These are phyloP conservation scores for Acrossocheilus fasciatus DNA, from an alignment of 2,797 vertebrate genomes.

Conservation along the genomic window DNA sequence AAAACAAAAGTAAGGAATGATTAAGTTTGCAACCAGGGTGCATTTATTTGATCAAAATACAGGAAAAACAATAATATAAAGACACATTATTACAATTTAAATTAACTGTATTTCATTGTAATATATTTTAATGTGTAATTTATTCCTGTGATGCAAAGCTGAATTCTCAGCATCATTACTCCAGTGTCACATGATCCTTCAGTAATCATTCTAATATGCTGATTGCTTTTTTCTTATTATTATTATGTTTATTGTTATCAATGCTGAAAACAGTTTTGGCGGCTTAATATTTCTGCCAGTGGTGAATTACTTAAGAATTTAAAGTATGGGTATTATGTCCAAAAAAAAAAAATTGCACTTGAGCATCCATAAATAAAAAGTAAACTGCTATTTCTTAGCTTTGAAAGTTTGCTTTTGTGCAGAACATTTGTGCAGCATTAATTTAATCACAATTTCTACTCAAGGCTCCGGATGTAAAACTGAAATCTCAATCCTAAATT, in stretches of 20 bases:
- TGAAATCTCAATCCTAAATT: background rate
- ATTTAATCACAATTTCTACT: background rate
- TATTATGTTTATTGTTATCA: background rate
- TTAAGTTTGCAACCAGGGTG: background rate
- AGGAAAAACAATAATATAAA: background rate
- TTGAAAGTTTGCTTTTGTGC: background rate
- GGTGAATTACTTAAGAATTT: background rate
- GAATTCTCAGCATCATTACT: background rate
- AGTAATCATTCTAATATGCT: background rate
- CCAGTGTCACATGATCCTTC: background rate
- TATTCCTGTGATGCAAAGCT: background rate
- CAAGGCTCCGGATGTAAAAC: background rate
- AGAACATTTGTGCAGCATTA: background rate
- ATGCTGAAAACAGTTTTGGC: background rate
- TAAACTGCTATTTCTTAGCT: background rate
- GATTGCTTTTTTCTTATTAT: no score
- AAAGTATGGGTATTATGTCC: background rate
- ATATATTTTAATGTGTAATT: background rate
- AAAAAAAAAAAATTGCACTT: background rate
- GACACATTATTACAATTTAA: background rate
- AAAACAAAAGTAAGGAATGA: background rate
- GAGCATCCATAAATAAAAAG: background rate
- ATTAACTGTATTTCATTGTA: background rate
- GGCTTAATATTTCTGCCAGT: background rate
- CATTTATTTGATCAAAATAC: background rate